Evolutionary conservation across 2,888 invertebrate genomes (phyloP).

Genomic region (Lissocephala sabroskyi): DNA sequence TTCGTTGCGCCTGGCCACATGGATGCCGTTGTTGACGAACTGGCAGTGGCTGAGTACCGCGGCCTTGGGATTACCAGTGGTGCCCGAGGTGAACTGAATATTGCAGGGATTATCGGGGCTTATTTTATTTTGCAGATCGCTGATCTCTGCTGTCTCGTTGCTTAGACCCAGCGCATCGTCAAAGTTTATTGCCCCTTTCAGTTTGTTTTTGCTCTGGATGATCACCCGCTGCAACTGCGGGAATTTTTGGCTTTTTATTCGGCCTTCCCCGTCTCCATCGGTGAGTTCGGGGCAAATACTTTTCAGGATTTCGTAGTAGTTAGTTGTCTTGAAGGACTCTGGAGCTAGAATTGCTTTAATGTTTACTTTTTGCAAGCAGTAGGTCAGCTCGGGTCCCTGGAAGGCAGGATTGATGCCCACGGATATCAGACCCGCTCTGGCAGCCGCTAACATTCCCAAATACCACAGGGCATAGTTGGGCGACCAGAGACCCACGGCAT

Average conservation of each 20-base stretch:
- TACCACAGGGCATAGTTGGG: slow-evolving; percentile 87
- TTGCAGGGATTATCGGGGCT: slow-evolving; percentile 81
- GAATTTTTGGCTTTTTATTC: slow-evolving; percentile 71
- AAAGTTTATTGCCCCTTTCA: slow-evolving; percentile 73
- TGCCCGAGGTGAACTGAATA: slow-evolving; percentile 89
- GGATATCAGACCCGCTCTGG: slow-evolving; percentile 81
- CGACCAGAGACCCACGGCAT: slow-evolving; percentile 85
- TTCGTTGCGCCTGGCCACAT: slow-evolving; percentile 75
- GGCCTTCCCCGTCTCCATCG: slow-evolving; percentile 70
- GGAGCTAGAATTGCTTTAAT: slow-evolving; percentile 80
- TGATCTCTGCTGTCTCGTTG: slow-evolving; percentile 39
- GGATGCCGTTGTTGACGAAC: slow-evolving; percentile 83
- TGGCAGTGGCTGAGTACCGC: slow-evolving; percentile 80
- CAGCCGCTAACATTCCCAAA: slow-evolving; percentile 79
- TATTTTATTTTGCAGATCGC: slow-evolving; percentile 74
- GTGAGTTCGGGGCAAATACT: slow-evolving; percentile 76
- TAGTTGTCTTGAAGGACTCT: slow-evolving; percentile 76
- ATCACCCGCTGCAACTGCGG: slow-evolving; percentile 76
- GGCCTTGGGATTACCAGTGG: slow-evolving; percentile 85
- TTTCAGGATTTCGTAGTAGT: slow-evolving; percentile 80
- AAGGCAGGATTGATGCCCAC: slow-evolving; percentile 87
- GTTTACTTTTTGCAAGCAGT: slow-evolving; percentile 81
- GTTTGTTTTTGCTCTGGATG: slow-evolving; percentile 72
- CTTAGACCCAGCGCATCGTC: slow-evolving; percentile 70
- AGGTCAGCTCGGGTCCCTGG: slow-evolving; percentile 79